A percentile compares a stretch with the other conserved stretches of the same genome.
These are phyloP conservation scores for Buphagus erythrorhynchus DNA, from an alignment of 2,797 vertebrate species.

Conservation along the genomic window DNA sequence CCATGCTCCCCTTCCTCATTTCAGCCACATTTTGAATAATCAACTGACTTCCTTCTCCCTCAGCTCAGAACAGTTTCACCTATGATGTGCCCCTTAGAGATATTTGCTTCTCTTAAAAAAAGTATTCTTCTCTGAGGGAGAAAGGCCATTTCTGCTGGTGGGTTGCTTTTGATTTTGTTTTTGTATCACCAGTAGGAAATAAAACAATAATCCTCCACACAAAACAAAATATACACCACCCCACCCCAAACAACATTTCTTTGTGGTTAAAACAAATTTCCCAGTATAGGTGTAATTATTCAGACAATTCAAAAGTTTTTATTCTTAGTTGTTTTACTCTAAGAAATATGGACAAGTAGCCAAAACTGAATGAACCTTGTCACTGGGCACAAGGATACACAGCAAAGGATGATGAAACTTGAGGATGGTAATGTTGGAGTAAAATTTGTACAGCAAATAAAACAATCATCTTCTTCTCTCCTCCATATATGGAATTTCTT, in stretches of 20 bases:
- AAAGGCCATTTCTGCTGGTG: not conserved
- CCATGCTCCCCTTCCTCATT: not conserved
- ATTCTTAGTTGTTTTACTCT: not conserved
- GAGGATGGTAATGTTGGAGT: not conserved
- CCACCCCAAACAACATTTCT: not conserved
- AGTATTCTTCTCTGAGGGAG: not conserved
- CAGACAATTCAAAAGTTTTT: not conserved
- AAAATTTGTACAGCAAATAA: not conserved
- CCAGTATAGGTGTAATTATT: not conserved
- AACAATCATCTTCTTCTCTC: not conserved
- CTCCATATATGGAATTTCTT: not conserved
- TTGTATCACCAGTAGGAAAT: not conserved
- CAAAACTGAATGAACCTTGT: not conserved
- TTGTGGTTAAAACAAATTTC: not conserved
- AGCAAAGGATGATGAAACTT: not conserved
- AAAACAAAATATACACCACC: not conserved
- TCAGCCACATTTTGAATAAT: not conserved
- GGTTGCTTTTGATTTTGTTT: not conserved
- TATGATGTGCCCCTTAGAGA: not conserved
- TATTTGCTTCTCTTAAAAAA: not conserved
- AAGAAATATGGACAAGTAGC: not conserved
- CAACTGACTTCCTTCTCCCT: not conserved
- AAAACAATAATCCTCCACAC: not conserved
- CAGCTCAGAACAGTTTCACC: not conserved
- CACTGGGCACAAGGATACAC: fast-evolving